A percentile compares a stretch with the other conserved stretches of the same genome.
These are phyloP conservation scores for Drosophila ogumai DNA, from an alignment of 1,140 invertebrate genomes.

Conservation along the genomic window DNA sequence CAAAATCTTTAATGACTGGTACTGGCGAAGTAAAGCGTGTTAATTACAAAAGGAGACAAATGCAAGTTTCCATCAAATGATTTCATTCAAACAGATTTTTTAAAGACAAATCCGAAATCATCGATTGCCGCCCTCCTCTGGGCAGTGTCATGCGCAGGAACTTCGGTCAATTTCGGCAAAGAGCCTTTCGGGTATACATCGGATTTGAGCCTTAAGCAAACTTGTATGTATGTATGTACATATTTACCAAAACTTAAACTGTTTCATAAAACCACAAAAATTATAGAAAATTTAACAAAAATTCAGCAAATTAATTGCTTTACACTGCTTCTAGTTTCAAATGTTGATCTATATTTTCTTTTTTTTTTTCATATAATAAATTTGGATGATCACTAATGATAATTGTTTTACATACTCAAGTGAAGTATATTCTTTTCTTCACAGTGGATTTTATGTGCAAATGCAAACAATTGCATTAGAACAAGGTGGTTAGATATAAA, in stretches of 20 bases:
- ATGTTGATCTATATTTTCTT: not conserved
- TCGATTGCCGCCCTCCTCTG: not conserved
- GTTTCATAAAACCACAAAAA: not conserved
- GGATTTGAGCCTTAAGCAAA: not conserved
- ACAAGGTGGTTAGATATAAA: no score
- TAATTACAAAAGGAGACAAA: slow-evolving; percentile 2
- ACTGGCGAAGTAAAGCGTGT: slow-evolving; percentile 7
- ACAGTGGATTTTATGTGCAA: no score
- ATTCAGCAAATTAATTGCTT: not conserved
- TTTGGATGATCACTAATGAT: not conserved
- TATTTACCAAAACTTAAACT: not conserved
- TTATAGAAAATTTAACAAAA: not conserved
- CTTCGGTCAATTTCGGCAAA: not conserved
- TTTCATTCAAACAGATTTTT: slow-evolving; percentile 9
- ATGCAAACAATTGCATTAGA: no score
- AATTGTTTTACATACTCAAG: no score
- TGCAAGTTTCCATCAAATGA: slow-evolving; percentile 7
- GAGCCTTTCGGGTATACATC: not conserved
- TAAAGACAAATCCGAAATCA: slow-evolving; percentile 10
- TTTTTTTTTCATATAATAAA: not conserved
- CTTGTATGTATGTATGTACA: not conserved
- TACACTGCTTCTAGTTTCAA: not conserved
- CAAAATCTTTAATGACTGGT: slow-evolving; percentile 12
- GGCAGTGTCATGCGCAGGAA: slow-evolving; percentile 3
- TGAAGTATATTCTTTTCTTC: no score